Evolutionary conservation across 2,888 invertebrate genomes (phyloP).

Genomic region (Nasonia oneida): DNA sequence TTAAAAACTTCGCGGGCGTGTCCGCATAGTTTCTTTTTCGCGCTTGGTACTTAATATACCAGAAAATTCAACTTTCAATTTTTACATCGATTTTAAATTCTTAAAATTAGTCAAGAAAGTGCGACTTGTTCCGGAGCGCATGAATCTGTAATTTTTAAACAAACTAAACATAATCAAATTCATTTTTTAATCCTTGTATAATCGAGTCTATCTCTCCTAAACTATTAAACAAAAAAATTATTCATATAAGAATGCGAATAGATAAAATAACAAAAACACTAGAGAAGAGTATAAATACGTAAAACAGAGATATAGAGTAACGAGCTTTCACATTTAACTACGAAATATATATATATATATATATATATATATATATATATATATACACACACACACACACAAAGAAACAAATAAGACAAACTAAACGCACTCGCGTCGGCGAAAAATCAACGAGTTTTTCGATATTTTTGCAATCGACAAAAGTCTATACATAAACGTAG

Average conservation of each 20-base stretch:
- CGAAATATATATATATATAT: conserved; percentile 29
- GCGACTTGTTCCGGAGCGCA: conserved; percentile 11
- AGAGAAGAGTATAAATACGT: conserved; percentile 38
- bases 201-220: conserved; percentile 59
- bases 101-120: conserved; percentile 15
- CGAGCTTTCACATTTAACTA: conserved; percentile 60
- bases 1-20: conserved; percentile 21
- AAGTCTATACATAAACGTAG: conserved; percentile 42
- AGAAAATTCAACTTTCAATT: conserved; percentile 52
- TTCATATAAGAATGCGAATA: conserved; percentile 41
- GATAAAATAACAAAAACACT: conserved; percentile 21
- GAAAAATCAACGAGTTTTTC: conserved; percentile 52
- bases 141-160: conserved; percentile 50
- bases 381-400: not conserved
- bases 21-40: conserved; percentile 52
- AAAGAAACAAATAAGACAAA: conserved; percentile 55
- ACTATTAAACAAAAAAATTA: conserved; percentile 41
- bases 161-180: conserved; percentile 62
- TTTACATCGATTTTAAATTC: conserved; percentile 49
- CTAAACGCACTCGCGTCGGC: conserved; percentile 46
- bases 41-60: conserved; percentile 50
- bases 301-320: conserved; percentile 53
- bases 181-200: conserved; percentile 60
- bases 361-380: too few relatives aligned
- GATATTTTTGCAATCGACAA: conserved; percentile 62